Evolutionary conservation across 2,113 vertebrate species (phyloP).

Genomic region (Eulacestoma nigropectus): DNA sequence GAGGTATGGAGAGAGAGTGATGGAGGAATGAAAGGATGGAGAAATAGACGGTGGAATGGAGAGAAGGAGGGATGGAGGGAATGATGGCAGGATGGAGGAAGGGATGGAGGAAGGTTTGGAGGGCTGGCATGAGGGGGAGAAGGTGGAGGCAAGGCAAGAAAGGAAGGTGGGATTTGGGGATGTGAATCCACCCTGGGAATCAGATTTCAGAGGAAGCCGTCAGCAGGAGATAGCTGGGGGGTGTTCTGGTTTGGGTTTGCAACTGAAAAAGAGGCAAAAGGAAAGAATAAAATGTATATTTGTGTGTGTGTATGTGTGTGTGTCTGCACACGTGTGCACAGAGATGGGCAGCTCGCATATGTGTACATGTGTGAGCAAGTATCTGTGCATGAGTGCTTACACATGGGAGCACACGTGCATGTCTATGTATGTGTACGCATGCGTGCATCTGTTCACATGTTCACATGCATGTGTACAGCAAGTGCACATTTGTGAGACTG

Average conservation of each 20-base stretch:
- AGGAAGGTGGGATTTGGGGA: background rate
- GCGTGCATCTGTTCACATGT: background rate
- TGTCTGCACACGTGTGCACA: background rate
- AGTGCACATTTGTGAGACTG: accelerated
- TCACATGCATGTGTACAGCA: background rate
- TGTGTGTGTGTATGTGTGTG: background rate
- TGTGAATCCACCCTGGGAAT: background rate
- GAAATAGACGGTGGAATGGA: background rate
- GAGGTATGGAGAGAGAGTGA: background rate
- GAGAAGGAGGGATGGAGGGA: background rate
- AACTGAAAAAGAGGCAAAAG: background rate
- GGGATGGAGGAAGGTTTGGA: background rate
- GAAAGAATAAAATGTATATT: background rate
- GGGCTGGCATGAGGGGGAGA: background rate
- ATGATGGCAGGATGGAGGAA: background rate
- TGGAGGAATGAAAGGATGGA: background rate
- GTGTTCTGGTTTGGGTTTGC: background rate
- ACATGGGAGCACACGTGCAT: background rate
- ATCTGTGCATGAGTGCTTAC: background rate
- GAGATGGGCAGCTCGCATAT: background rate
- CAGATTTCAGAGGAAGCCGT: background rate
- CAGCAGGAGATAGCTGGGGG: background rate
- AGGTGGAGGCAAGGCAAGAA: background rate
- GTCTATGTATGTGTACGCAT: background rate
- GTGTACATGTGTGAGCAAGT: background rate